These are phyloP conservation scores for Rhorus exstirpatorius DNA, from an alignment of 2,888 invertebrate genomes.

Conservation along the genomic window DNA sequence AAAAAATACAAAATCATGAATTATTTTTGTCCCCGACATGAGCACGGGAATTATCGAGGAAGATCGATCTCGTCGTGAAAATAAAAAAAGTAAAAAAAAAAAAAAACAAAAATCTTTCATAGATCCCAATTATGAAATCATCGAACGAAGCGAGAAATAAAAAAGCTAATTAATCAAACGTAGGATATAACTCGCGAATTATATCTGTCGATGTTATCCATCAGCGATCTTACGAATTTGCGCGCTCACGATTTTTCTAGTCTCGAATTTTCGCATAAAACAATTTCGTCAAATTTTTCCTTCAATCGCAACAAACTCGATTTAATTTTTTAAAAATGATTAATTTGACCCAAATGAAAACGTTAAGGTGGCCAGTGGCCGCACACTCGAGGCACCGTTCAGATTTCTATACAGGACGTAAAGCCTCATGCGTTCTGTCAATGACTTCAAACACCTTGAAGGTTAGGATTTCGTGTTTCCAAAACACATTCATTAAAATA, in stretches of 20 bases:
- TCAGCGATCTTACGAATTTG: conserved; percentile 30
- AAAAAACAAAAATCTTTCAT: conserved; percentile 35
- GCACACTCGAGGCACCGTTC: too few relatives aligned
- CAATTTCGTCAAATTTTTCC: not conserved
- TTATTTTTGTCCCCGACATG: conserved; percentile 63
- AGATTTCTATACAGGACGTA: too few relatives aligned
- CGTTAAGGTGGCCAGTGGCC: too few relatives aligned
- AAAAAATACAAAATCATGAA: conserved; percentile 25
- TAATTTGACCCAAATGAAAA: not conserved
- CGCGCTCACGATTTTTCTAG: conserved; percentile 36
- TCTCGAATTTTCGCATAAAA: conserved; percentile 5
- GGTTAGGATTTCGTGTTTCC: too few relatives aligned
- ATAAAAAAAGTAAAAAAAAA: conserved; percentile 28
- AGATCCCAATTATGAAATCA: conserved; percentile 39
- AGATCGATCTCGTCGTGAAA: conserved; percentile 60
- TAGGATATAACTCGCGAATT: conserved; percentile 53
- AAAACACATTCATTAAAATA: too few relatives aligned
- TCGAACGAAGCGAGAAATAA: not conserved
- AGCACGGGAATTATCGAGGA: conserved; percentile 18
- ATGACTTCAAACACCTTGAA: too few relatives aligned
- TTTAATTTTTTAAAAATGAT: not conserved
- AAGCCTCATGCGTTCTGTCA: too few relatives aligned
- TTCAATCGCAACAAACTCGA: not conserved
- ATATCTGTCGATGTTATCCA: conserved; percentile 42
- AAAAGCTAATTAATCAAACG: conserved; percentile 13